Percentiles rank a stretch among this genome's conserved stretches.
Conservation (phyloP, 2,113 vertebrate genomes). For the Cepphus grylle region DNA sequence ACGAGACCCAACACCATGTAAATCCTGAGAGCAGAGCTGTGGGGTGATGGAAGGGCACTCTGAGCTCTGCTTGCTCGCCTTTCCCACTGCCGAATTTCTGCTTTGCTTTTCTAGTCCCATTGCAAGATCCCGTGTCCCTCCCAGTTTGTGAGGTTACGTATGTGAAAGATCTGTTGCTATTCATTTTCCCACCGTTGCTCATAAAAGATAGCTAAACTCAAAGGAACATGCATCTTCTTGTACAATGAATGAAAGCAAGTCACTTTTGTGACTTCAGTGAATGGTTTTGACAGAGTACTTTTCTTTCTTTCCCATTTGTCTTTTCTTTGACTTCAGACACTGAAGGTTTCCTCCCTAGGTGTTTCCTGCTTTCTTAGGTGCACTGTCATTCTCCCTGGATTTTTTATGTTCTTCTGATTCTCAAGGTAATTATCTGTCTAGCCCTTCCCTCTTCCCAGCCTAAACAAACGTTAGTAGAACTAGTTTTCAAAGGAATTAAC, state of each 20-base stretch:
- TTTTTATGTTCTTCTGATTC: not conserved
- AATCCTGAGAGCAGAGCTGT: not conserved
- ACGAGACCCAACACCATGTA: rapidly evolving
- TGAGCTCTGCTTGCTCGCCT: not conserved
- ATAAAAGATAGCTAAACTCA: not conserved
- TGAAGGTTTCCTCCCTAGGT: not conserved
- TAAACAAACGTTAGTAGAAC: not conserved
- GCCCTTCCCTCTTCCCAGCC: not conserved
- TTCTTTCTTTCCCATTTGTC: not conserved
- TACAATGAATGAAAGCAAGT: not conserved
- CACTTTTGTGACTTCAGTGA: not conserved
- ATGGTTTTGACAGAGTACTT: not conserved
- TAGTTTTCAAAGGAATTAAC: not conserved
- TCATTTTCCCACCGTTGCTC: not conserved
- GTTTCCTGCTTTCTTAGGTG: not conserved
- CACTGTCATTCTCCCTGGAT: not conserved
- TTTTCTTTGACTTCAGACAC: not conserved
- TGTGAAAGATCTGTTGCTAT: not conserved
- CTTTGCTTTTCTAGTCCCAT: not conserved
- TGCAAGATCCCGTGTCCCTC: not conserved
- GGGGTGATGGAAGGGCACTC: not conserved
- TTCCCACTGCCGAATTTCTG: not conserved
- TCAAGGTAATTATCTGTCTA: not conserved
- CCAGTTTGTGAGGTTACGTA: not conserved
- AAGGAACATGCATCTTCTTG: not conserved